A percentile compares a stretch with the other conserved stretches of the same genome.
phyloP scores from a whole-genome alignment of 2,888 invertebrate genomes.

The Lysandra coridon region DNA sequence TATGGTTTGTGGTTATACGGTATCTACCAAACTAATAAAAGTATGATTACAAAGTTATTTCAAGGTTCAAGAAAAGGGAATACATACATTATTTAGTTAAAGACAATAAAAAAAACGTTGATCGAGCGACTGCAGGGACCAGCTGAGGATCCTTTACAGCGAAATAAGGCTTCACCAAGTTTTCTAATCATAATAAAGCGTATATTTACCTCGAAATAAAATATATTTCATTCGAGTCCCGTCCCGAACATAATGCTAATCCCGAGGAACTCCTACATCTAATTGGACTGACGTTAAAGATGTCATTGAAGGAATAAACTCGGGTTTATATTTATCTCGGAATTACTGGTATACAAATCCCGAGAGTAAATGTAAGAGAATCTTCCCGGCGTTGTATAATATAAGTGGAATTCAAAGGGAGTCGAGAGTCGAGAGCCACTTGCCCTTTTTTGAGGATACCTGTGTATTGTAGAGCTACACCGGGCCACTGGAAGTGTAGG shows the following conservation, averaged over 20 bases:
- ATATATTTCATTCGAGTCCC: background rate
- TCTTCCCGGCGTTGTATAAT: conserved; percentile 28
- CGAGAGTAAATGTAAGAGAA: background rate
- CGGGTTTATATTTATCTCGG: conserved; percentile 1
- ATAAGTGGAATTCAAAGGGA: conserved; percentile 31
- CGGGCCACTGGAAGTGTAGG: background rate
- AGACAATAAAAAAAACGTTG: background rate
- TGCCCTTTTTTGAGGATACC: conserved; percentile 31
- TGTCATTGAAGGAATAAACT: conserved; percentile 15
- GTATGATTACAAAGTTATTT: background rate
- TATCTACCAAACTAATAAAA: too few relatives aligned
- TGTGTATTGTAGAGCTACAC: conserved; percentile 1
- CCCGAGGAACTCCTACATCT: conserved; percentile 3
- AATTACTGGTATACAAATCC: conserved; percentile 21
- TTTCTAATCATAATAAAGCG: conserved; percentile 11
- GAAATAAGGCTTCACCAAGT: background rate
- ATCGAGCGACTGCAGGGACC: background rate
- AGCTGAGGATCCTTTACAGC: background rate
- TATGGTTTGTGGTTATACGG: too few relatives aligned
- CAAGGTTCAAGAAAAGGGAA: background rate
- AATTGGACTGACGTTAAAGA: conserved; percentile 18
- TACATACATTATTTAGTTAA: background rate
- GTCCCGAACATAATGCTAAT: background rate
- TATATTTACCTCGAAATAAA: background rate
- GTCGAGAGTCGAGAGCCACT: conserved; percentile 27